Conservation (phyloP, 2,797 vertebrate species). For the Sebastes minor region DNA sequence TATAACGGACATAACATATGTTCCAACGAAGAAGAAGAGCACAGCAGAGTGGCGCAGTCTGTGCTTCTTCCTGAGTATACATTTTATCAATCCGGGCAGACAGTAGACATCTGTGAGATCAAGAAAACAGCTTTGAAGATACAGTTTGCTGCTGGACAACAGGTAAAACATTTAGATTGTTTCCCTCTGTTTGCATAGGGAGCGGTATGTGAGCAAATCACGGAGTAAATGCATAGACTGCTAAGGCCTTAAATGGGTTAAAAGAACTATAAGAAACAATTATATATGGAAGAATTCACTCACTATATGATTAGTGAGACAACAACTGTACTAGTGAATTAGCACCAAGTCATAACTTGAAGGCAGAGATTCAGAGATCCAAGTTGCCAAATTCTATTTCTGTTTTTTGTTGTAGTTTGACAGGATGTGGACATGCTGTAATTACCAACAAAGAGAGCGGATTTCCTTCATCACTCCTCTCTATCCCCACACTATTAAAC, state of each 20-base stretch:
- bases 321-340: background rate
- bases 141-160: background rate
- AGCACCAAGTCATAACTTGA: background rate
- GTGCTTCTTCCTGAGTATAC: background rate
- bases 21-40: background rate
- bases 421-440: conserved; percentile 33
- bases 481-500: conserved; percentile 32
- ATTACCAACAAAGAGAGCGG: conserved; percentile 18
- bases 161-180: background rate
- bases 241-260: background rate
- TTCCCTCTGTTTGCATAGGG: background rate
- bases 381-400: background rate
- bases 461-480: conserved; percentile 10
- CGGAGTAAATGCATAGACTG: background rate
- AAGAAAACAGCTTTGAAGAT: background rate
- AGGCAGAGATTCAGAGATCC: background rate
- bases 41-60: background rate
- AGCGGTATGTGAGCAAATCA: background rate
- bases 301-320: background rate
- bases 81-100: background rate
- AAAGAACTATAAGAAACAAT: background rate
- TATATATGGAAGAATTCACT: background rate
- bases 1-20: background rate
- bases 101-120: background rate
- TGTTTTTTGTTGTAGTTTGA: conserved; percentile 21